Evolutionary conservation across 2,888 invertebrate species (phyloP), one percentile per base, ranked within the genome.

Genomic region (Steinernema carpocapsae): DNA sequence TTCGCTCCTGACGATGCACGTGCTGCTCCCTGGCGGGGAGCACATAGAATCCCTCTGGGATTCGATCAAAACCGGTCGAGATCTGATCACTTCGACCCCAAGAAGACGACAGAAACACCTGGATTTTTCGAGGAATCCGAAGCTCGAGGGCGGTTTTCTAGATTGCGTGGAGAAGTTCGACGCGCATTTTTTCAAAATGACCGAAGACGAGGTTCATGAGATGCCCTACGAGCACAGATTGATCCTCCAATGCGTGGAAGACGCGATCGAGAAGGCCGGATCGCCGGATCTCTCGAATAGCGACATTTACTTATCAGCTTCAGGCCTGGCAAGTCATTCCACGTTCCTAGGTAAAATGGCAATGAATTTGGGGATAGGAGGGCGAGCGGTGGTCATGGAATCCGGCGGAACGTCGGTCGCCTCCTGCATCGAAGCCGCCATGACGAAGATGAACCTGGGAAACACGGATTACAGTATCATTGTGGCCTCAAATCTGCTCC

Each of bases 361-460:
- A 1, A 76, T 75, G 29, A 29, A 79, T 12, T 45, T 82, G 10
- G 81, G 81, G 22, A 74, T 80, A 2, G 74, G 80, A 14, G 82
- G 82, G 42, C 64, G 72, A 29, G 79, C 78, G 10, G 56, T 77
- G 10, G 77, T 81, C 4, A 77, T 82, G 19, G 82, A 82, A 42
- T 81, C 78, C 0, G 81, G 81, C 1, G 81, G 81, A 22, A 81
- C 82, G 1, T 82, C 82, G 0, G 76, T 82, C 10, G 79, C 76
- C 12, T 76, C 77, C 6, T 81, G 81, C 22, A 22, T 82, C 6
- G 81, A 81, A 64, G 29, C 64, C 64, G 64, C 64, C 7, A 32
- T 64, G 29, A 17, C 14, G 10, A 64, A 64, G 37, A 64, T 64
- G 64, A 64, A 64, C 32, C 64, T 64, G 17, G 64, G 64, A 10